Base-by-base conservation (phyloP, 2,888 invertebrate species). In the Nasonovia ribisnigri region DNA sequence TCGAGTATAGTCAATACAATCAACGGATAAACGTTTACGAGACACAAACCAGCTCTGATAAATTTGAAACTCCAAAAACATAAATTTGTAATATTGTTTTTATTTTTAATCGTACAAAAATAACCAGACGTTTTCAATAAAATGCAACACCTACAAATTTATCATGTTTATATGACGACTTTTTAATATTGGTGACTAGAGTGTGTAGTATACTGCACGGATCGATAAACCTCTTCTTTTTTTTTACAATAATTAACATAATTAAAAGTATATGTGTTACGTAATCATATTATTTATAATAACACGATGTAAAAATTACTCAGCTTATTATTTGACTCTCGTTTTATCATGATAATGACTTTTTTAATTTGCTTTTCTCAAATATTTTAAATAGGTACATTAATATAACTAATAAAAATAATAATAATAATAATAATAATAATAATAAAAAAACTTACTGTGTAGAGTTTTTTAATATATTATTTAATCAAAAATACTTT, bases 291-390 rank as follows among this genome's bases (percentile, higher is more conserved):
- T 77, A 77, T 77, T 77, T 77, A n/a, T n/a, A 77, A 77, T 77
- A 36, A 24, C 36, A 77, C 36, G 77, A 36, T 77, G 36, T 8
- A 77, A 36, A 67, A 36, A 77, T 77, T 77, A 77, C 77, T 77
- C 36, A 36, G 77, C 36, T 77, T 77, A 77, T 77, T 77, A 77
- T 77, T 84, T 84, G 43, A 42, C 43, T 11, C 43, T 43, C 29
- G 1, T 43, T 43, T 43, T 84, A 84, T 43, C 43, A 84, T 84
- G 43, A 29, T 43, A 43, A 84, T 84, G 43, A 84, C 26, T 84
- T 84, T 84, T 84, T 84, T 43, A 84, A 42, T 84, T 84, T 84
- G 43, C 43, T 43, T 84, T 84, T 43, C 16, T 84, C 84, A 43
- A 84, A 84, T 84, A 84, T 42, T 84, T 84, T 84, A 84, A 84